A percentile compares a stretch with the other conserved stretches of the same genome.
Evolutionary conservation across 2,888 invertebrate genomes (phyloP).

Genomic region (Drosophila picticornis): DNA sequence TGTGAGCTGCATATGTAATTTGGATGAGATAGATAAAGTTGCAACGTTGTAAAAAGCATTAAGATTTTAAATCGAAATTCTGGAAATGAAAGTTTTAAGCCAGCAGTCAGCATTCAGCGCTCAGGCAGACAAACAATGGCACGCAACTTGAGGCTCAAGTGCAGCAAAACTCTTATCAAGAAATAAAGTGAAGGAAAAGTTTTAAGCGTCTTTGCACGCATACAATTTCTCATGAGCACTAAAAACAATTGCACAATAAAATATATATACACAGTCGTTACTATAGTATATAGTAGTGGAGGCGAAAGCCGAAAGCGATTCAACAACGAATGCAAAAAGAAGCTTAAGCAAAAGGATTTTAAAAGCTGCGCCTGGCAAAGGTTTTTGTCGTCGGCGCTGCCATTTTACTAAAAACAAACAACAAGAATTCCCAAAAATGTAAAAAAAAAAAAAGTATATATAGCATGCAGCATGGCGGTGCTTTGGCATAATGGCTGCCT

Average conservation of each 20-base stretch:
- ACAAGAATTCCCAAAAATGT: slow-evolving; percentile 23
- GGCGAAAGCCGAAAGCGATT: slow-evolving; percentile 26
- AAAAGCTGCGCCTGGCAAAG: slow-evolving; percentile 44
- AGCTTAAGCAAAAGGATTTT: slow-evolving; percentile 74
- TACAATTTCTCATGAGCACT: slow-evolving; percentile 76
- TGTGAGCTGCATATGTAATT: neutral
- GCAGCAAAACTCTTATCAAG: slow-evolving; percentile 72
- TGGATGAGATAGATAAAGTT: slow-evolving; percentile 6
- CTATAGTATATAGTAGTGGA: slow-evolving; percentile 11
- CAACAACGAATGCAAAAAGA: slow-evolving; percentile 54
- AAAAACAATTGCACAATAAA: slow-evolving; percentile 80
- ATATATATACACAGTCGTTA: slow-evolving; percentile 34
- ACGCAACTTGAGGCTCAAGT: slow-evolving; percentile 62
- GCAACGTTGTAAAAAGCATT: slow-evolving; percentile 28
- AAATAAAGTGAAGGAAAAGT: slow-evolving; percentile 64
- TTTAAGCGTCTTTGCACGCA: slow-evolving; percentile 78
- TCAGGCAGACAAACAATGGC: slow-evolving; percentile 54
- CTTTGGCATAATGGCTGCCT: slow-evolving; percentile 62
- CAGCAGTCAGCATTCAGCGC: slow-evolving; percentile 41
- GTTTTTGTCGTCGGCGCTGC: slow-evolving; percentile 43
- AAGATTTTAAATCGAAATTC: slow-evolving; percentile 60
- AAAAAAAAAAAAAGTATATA: slow-evolving; percentile 2
- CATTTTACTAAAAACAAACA: slow-evolving; percentile 45
- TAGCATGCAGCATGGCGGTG: slow-evolving; percentile 48
- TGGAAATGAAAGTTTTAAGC: slow-evolving; percentile 61